phyloP scores from a whole-genome alignment of 2,113 vertebrate genomes.

The Plecturocebus donacophilus region DNA sequence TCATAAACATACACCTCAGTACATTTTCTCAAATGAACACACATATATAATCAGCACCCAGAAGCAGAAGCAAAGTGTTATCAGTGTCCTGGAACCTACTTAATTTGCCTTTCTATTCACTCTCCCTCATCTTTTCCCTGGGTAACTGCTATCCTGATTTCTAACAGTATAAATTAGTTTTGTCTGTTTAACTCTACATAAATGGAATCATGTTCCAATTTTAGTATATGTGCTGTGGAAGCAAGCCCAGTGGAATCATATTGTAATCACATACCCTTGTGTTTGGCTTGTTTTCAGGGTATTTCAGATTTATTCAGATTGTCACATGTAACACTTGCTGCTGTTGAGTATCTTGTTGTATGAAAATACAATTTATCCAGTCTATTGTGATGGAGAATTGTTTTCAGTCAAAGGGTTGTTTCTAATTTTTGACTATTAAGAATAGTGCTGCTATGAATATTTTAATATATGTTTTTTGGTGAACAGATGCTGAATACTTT shows the following conservation, averaged over 20 bases:
- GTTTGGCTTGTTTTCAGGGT: neutral
- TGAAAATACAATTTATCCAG: neutral
- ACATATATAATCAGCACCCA: neutral
- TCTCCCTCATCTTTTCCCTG: neutral
- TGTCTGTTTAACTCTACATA: neutral
- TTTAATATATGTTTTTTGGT: neutral
- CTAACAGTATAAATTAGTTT: neutral
- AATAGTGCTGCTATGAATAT: neutral
- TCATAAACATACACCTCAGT: neutral
- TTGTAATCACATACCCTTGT: neutral
- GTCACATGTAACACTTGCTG: neutral
- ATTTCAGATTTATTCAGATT: neutral
- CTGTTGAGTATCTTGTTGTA: neutral
- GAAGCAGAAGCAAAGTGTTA: neutral
- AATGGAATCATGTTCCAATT: neutral
- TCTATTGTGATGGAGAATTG: neutral
- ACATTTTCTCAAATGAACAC: neutral
- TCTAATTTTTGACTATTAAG: neutral
- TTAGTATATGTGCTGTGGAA: neutral
- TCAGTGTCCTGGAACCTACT: neutral
- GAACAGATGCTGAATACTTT: neutral
- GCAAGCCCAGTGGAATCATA: neutral
- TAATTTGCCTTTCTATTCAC: neutral
- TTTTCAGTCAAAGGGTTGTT: neutral
- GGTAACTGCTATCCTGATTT: neutral